phyloP scores from a whole-genome alignment of 2,797 vertebrate species.

The Eutrigla gurnardus region DNA sequence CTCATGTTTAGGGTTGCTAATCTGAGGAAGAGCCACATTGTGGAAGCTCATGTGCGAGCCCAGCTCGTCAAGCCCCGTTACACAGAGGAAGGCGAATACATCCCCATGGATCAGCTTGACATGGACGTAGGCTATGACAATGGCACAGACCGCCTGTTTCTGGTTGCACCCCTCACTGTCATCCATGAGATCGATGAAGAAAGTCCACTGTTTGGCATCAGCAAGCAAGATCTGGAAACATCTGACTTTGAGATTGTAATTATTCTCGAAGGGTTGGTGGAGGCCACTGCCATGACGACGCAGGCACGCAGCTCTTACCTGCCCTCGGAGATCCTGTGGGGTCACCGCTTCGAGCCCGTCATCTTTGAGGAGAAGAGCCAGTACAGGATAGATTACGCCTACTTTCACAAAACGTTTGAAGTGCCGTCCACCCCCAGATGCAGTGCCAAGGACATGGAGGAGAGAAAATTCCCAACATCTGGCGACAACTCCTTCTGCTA shows the following conservation, averaged over 20 bases:
- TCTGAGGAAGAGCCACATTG: constrained; percentile 95
- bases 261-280: constrained; percentile 96
- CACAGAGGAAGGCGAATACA: constrained; percentile 96
- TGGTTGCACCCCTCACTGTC: constrained; percentile 94
- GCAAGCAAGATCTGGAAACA: constrained; percentile 91
- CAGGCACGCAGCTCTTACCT: constrained; percentile 97
- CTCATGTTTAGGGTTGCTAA: constrained; percentile 97
- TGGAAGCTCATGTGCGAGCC: constrained; percentile 95
- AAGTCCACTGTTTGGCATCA: constrained; percentile 94
- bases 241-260: constrained; percentile 96
- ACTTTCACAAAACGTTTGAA: constrained; percentile 97
- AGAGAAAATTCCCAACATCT: constrained; percentile 90
- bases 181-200: constrained; percentile 96
- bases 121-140: constrained; percentile 96
- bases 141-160: constrained; percentile 94
- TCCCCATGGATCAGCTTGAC: constrained; percentile 96
- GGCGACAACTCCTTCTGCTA: constrained; percentile 94
- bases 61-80: constrained; percentile 94
- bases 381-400: constrained; percentile 95
- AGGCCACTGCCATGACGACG: constrained; percentile 97
- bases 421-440: constrained; percentile 93
- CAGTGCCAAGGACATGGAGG: constrained; percentile 96
- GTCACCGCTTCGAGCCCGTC: constrained; percentile 94
- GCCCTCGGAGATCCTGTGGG: constrained; percentile 94
- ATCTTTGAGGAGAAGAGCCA: constrained; percentile 95